These are phyloP conservation scores for Dryocosmus kuriphilus DNA, from an alignment of 2,888 invertebrate genomes.

Conservation along the genomic window DNA sequence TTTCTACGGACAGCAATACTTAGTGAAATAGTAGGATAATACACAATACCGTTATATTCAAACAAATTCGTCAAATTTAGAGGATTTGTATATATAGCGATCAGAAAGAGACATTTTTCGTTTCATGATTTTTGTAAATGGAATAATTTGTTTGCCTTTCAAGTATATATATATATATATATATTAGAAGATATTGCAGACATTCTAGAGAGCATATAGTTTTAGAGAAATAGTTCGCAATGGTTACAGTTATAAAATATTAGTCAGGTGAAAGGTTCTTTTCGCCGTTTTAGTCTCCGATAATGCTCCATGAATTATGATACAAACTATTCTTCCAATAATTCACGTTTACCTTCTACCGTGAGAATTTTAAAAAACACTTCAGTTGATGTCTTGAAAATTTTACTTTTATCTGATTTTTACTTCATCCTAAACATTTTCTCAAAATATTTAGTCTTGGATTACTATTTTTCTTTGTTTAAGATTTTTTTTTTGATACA, in stretches of 20 bases:
- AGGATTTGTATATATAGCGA: slow-evolving; percentile 62
- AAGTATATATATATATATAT: neutral
- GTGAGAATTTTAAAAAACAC: neutral
- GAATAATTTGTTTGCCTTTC: slow-evolving; percentile 8
- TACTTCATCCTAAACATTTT: neutral
- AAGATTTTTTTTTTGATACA: neutral
- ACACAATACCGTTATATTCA: slow-evolving; percentile 1
- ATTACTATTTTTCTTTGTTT: neutral
- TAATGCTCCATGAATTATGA: slow-evolving; percentile 3
- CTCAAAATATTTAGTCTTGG: neutral
- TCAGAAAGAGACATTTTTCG: slow-evolving; percentile 51
- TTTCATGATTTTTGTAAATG: slow-evolving; percentile 41
- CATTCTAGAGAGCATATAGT: slow-evolving; percentile 7
- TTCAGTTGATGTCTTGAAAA: neutral
- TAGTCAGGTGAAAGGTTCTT: neutral
- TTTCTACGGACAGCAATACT: slow-evolving; percentile 71
- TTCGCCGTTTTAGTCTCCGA: neutral
- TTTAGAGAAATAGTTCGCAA: slow-evolving; percentile 5
- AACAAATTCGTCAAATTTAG: slow-evolving; percentile 48
- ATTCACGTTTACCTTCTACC: neutral
- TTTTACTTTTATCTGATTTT: neutral
- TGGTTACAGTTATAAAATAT: slow-evolving; percentile 10
- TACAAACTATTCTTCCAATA: slow-evolving; percentile 23
- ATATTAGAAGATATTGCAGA: neutral
- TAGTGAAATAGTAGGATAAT: slow-evolving; percentile 57